These are phyloP conservation scores for Bombyx mandarina DNA, from an alignment of 1,140 invertebrate species.

Conservation along the genomic window DNA sequence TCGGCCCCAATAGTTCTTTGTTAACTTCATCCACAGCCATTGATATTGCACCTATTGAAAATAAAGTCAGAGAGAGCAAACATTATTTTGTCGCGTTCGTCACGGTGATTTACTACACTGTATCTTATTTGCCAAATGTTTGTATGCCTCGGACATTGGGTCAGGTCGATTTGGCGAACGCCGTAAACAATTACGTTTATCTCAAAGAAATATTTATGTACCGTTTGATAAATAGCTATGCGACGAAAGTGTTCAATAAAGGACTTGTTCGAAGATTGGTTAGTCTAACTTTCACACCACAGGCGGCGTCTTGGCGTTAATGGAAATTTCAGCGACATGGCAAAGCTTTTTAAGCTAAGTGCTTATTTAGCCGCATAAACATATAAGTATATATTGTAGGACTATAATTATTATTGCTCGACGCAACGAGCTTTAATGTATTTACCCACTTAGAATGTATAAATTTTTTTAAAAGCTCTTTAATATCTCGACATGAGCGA, in stretches of 20 bases:
- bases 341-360: constrained; percentile 15
- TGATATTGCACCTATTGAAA: constrained; percentile 82
- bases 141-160: background rate
- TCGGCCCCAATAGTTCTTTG: constrained; percentile 70
- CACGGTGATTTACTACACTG: too few relatives aligned
- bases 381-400: background rate
- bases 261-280: too few relatives aligned
- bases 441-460: too few relatives aligned
- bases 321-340: constrained; percentile 24
- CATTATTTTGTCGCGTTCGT: too few relatives aligned
- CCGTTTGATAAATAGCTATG: background rate
- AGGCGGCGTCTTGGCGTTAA: constrained; percentile 11
- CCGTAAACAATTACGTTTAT: constrained; percentile 10
- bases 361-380: background rate
- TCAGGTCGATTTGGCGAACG: constrained; percentile 20
- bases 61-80: constrained; percentile 29
- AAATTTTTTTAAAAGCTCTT: too few relatives aligned
- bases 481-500: background rate
- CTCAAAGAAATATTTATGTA: background rate
- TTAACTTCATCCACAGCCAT: constrained; percentile 84
- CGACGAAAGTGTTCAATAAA: too few relatives aligned
- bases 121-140: too few relatives aligned
- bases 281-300: too few relatives aligned
- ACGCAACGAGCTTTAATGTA: too few relatives aligned
- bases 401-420: too few relatives aligned